Evolutionary conservation across 2,113 vertebrate species (phyloP).

Genomic region (Thalassarche chlororhynchos): DNA sequence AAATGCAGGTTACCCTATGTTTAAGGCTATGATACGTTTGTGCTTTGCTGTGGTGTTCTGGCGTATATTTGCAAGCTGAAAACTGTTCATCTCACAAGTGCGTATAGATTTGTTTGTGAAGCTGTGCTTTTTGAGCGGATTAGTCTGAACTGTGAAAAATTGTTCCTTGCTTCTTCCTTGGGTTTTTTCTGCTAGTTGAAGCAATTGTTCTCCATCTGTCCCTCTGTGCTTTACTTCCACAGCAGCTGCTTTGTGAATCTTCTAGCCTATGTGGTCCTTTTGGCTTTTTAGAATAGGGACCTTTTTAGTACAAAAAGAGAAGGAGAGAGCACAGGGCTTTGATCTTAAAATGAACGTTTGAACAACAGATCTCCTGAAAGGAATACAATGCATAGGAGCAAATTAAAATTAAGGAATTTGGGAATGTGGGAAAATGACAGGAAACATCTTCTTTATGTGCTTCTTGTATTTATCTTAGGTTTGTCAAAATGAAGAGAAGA

Average conservation of each 20-base stretch:
- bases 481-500: slow-evolving; percentile 64
- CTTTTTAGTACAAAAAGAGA: not conserved
- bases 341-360: not conserved
- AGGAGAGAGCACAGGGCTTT: not conserved
- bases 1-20: not conserved
- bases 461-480: slow-evolving; percentile 59
- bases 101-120: not conserved
- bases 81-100: not conserved
- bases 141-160: not conserved
- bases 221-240: not conserved
- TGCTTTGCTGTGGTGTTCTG: not conserved
- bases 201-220: not conserved
- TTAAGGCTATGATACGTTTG: not conserved
- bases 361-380: not conserved
- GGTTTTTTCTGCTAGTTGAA: not conserved
- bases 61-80: not conserved
- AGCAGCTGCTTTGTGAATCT: not conserved
- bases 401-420: not conserved
- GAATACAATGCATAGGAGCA: not conserved
- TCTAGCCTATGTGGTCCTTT: not conserved
- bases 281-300: not conserved
- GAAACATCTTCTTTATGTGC: not conserved
- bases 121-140: not conserved
- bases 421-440: not conserved
- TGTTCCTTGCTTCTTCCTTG: not conserved